Base-by-base conservation (phyloP, 1,140 invertebrate genomes). In the Macrobrachium nipponense region DNA sequence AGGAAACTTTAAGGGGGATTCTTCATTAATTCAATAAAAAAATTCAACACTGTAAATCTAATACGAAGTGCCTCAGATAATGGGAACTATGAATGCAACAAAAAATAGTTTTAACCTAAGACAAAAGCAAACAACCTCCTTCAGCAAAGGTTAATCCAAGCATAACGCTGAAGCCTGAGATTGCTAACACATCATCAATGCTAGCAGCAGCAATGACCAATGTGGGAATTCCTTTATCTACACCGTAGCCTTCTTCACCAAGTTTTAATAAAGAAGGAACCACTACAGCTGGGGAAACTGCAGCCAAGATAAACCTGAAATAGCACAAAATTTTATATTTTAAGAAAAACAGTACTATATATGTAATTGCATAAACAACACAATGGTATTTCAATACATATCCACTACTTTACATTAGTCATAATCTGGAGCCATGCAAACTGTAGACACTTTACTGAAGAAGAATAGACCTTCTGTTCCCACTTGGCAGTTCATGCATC, bases 281-380 rank as follows among this genome's bases (percentile, higher is more conserved):
- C 5, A 99, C 95, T 10, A 99, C 97, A 15, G 98, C 98, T 0
- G 98, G 97, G 0, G 97, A 98, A 10, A 99, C 97, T 0, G 98
- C 97, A 3, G 89, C 87, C 72, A 89, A 64, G 27, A 89, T 81
- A 72, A 89, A 89, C 85, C 89, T 89, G 83, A 70, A 44, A 64
- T 36, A 12, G 23, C 18, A 72, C 14, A 72, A 12, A 44, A 51
- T 51, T n/a, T n/a, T n/a, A 51, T 51, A 2, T 51, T 10, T 51
- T 51, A 12, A 51, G 27, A 6, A 51, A 51, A 51, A 51, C 51
- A 51, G n/a, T 51, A 36, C 3, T 12, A 51, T 0, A 51, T 51
- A 8, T 51, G 8, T 51, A 51, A 51, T 36, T 36, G 27, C 27
- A 36, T 36, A 36, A 36, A 1, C 1, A 36, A 36, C 27, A 36